Evolutionary conservation across 2,888 invertebrate genomes (phyloP).

Genomic region (Agrotis clavis): DNA sequence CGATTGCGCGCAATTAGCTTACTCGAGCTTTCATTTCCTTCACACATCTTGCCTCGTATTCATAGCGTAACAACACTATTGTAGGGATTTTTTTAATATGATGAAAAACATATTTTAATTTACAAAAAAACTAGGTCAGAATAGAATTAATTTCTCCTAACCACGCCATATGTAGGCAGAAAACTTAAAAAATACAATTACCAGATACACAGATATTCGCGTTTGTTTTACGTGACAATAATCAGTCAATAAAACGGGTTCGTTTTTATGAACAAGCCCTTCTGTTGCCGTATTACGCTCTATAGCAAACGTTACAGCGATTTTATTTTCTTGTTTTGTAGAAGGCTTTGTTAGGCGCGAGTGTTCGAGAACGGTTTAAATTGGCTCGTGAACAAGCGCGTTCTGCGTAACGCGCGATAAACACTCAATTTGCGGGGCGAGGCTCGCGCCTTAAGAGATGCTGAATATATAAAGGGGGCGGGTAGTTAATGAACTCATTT

Average conservation of each 20-base stretch:
- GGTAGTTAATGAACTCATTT: constrained; percentile 83
- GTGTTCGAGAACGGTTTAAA: constrained; percentile 79
- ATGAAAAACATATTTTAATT: neutral
- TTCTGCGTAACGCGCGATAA: constrained; percentile 80
- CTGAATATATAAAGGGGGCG: constrained; percentile 77
- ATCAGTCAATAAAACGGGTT: constrained; percentile 59
- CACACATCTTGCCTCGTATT: constrained; percentile 64
- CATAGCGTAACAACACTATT: constrained; percentile 38
- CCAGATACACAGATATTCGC: constrained; percentile 2
- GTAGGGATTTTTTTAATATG: neutral
- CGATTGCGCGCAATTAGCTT: constrained; percentile 83
- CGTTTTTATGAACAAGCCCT: constrained; percentile 71
- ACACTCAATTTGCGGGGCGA: constrained; percentile 82
- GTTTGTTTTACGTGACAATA: constrained; percentile 50
- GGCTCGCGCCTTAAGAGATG: constrained; percentile 74
- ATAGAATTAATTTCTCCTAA: neutral
- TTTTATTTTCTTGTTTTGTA: constrained; percentile 84
- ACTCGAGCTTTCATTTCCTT: constrained; percentile 83
- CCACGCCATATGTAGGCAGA: neutral
- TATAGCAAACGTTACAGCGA: constrained; percentile 65
- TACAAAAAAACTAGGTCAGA: neutral
- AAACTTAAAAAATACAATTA: neutral
- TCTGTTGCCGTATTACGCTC: constrained; percentile 69
- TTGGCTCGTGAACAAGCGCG: constrained; percentile 80
- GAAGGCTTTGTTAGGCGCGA: constrained; percentile 76